phyloP scores from a whole-genome alignment of 1,140 invertebrate genomes.

The Magallana angulata region DNA sequence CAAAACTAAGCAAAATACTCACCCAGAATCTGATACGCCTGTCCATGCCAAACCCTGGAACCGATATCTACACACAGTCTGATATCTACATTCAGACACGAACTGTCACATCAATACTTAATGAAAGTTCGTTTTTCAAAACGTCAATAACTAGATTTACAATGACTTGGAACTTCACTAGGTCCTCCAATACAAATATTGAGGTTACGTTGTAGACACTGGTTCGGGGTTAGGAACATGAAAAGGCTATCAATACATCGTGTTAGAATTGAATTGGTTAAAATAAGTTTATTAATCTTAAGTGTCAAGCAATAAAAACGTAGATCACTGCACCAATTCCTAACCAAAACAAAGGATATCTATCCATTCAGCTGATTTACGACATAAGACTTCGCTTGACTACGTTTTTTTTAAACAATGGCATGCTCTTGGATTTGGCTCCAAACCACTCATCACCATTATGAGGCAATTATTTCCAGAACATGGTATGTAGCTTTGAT shows the following conservation, averaged over 20 bases:
- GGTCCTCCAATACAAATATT: slow-evolving; percentile 24
- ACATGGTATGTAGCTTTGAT: too few relatives aligned
- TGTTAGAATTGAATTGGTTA: slow-evolving; percentile 16
- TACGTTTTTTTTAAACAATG: not conserved
- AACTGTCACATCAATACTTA: slow-evolving; percentile 22
- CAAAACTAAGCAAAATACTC: not conserved
- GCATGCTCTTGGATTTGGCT: too few relatives aligned
- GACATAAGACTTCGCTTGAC: not conserved
- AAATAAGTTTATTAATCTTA: not conserved
- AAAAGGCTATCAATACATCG: not conserved
- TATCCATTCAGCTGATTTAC: not conserved
- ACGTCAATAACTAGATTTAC: slow-evolving; percentile 25
- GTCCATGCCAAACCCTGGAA: not conserved
- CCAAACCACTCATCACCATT: too few relatives aligned
- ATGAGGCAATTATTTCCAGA: too few relatives aligned
- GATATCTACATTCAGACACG: slow-evolving; percentile 12
- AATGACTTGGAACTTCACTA: slow-evolving; percentile 15
- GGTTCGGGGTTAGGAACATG: not conserved
- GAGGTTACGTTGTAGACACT: not conserved
- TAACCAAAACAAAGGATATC: not conserved
- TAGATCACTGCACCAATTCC: slow-evolving; percentile 16
- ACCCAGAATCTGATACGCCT: not conserved
- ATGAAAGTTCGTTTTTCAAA: slow-evolving; percentile 26
- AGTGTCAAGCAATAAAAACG: not conserved
- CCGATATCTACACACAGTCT: not conserved